Evolutionary conservation across 2,797 vertebrate species (phyloP), one percentile per base, ranked within the genome.

Genomic region (Sebastes vulpes): DNA sequence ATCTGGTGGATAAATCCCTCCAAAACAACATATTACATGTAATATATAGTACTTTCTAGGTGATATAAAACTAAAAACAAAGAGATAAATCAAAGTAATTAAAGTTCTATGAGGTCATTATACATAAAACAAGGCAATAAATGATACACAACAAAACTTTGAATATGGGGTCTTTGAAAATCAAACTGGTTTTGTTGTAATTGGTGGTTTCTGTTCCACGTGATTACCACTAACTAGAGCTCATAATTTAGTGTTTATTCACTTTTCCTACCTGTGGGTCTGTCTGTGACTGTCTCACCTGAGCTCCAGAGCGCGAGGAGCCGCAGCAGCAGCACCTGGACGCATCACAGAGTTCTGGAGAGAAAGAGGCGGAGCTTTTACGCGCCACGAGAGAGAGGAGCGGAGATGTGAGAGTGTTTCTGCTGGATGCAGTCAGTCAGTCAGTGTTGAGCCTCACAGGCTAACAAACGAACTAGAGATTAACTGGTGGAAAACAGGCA

Each of bases 311-410:
- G 8, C 29, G 31, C 1, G 18, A 26, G 23, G 20, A 53, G 63
- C 42, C 8, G 42, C 42, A n/a, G 42, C 42, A 46, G 69, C 53
- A 32, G 64, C 86, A 93, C 91, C 91, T 92, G 91, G 79, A 58
- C 23, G 59, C 82, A 72, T 68, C 83, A 77, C 75, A 3, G 6
- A 18, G 38, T 32, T 21, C 26, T 7, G 52, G 52, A 67, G 63
- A 48, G 35, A 35, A 31, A 18, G 67, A 18, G 92, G 91, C 81
- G 89, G 87, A 69, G 91, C 91, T 59, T 77, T 77, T 6, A 6
- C 73, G 81, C 72, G 14, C 77, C 20, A 21, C 38, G 38, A 46
- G 72, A 46, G 72, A 56, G 72, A 35, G 69, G 42, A 31, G 66
- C 72, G 0, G 74, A 74, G 74, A 82, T 38, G 71, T 6, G 79